phyloP scores from a whole-genome alignment of 1,140 invertebrate genomes.

The Helicoverpa zea region DNA sequence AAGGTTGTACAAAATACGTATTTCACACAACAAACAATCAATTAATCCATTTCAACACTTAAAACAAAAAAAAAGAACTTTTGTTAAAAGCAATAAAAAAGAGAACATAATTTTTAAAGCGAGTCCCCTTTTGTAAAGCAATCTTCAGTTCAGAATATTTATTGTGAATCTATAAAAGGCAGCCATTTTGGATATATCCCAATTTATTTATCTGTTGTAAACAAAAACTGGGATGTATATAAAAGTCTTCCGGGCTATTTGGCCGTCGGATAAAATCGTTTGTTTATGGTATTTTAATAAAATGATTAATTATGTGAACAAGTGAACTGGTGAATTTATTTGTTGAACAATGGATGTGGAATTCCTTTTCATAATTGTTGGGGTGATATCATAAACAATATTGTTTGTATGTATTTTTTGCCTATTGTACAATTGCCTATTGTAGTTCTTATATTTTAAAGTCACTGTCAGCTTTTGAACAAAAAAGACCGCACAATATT shows the following conservation, averaged over 20 bases:
- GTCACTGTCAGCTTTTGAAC: too few relatives aligned
- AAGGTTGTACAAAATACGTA: too few relatives aligned
- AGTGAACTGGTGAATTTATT: not conserved
- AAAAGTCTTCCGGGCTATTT: conserved; percentile 6
- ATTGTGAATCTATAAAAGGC: not conserved
- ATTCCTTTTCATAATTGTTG: not conserved
- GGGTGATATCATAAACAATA: not conserved
- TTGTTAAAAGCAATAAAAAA: too few relatives aligned
- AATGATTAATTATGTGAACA: conserved; percentile 19
- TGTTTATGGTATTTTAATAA: conserved; percentile 29
- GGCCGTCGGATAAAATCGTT: not conserved
- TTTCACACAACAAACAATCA: too few relatives aligned
- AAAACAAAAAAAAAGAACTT: too few relatives aligned
- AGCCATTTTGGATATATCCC: not conserved
- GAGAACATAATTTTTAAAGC: not conserved
- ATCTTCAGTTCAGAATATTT: not conserved
- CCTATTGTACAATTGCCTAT: too few relatives aligned
- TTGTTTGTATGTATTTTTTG: too few relatives aligned
- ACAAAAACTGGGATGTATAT: not conserved
- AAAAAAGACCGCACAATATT: too few relatives aligned
- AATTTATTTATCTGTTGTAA: conserved; percentile 6
- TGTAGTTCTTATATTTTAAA: too few relatives aligned
- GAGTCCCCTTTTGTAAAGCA: not conserved
- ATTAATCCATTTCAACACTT: too few relatives aligned
- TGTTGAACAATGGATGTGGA: not conserved